Evolutionary conservation across 35 echinoderm and acorn worm species (phyloP), one percentile per base, ranked within the genome.

Genomic region (Eucidaris tribuloides): DNA sequence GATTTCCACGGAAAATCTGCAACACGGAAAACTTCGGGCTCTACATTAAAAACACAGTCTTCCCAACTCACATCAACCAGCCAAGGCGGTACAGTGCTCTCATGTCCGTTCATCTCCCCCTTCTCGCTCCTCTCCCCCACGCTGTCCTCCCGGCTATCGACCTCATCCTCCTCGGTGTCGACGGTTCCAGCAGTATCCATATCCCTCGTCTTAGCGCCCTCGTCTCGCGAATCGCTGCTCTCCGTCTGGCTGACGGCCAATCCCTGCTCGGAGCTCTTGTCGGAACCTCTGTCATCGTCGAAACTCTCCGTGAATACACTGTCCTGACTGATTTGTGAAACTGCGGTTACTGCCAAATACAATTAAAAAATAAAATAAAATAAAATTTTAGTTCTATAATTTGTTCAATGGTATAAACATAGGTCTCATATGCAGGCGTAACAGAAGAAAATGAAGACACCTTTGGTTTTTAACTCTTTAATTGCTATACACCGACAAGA

Each of bases 51-150:
- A 19, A 96, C 93, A n/a, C n/a, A n/a, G n/a, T n/a, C n/a, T n/a
- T n/a, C n/a, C n/a, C n/a, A n/a, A n/a, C n/a, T 83, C 76, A 96
- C 93, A 82, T 70, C 88, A 33, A 22, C 66, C 19, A 96, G 60
- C 93, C 93, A 96, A 15, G 88, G 83, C 3, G 93, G 93, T 44
- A 96, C 45, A 41, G 54, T 18, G 35, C 72, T 90, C 0, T 84
- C 93, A 23, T 79, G 83, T 3, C 38, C 29, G 23, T 65, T 58
- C 20, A 30, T 28, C 38, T 62, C 38, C 42, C 54, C 64, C 15
- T 34, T 35, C 30, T 25, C 74, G 17, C 25, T 37, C 27, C 33
- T 43, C 3, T 42, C 33, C 35, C 46, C 46, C 2, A 76, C 77
- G 22, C 54, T 59, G 23, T 50, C 42, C 23, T 85, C 82, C 41